A percentile compares a stretch with the other conserved stretches of the same genome.
phyloP scores from a whole-genome alignment of 2,113 vertebrate species.

The Lagenorhynchus albirostris region DNA sequence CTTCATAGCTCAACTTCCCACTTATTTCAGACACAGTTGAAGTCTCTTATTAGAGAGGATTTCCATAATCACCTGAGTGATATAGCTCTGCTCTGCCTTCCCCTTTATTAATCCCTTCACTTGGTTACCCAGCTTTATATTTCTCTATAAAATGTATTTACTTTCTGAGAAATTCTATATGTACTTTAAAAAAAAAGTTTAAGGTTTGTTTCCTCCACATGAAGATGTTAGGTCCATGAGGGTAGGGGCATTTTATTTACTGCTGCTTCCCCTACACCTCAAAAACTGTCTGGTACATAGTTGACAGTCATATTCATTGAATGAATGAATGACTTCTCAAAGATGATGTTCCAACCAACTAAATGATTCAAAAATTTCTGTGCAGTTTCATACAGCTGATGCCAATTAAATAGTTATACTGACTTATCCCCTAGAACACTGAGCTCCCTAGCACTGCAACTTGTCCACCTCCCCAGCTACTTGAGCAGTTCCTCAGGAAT shows the following conservation, averaged over 20 bases:
- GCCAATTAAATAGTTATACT: neutral
- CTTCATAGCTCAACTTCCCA: neutral
- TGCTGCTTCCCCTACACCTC: neutral
- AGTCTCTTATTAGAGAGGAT: neutral
- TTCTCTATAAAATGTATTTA: neutral
- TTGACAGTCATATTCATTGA: neutral
- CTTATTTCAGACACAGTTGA: neutral
- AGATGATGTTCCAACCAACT: neutral
- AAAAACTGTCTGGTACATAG: neutral
- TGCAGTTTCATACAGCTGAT: neutral
- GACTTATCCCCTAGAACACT: neutral
- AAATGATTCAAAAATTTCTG: neutral
- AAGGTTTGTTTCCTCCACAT: neutral
- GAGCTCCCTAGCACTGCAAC: neutral
- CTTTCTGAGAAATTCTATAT: neutral
- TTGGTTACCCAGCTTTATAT: neutral
- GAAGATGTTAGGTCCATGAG: neutral
- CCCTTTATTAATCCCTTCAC: neutral
- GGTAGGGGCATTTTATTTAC: neutral
- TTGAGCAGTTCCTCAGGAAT: neutral
- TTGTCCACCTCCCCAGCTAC: accelerated
- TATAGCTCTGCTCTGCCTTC: neutral
- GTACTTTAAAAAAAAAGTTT: neutral
- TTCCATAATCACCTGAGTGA: neutral
- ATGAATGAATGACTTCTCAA: neutral